A percentile compares a stretch with the other conserved stretches of the same genome.
Evolutionary conservation across 2,113 vertebrate genomes (phyloP).

Genomic region (Anguilla japonica): DNA sequence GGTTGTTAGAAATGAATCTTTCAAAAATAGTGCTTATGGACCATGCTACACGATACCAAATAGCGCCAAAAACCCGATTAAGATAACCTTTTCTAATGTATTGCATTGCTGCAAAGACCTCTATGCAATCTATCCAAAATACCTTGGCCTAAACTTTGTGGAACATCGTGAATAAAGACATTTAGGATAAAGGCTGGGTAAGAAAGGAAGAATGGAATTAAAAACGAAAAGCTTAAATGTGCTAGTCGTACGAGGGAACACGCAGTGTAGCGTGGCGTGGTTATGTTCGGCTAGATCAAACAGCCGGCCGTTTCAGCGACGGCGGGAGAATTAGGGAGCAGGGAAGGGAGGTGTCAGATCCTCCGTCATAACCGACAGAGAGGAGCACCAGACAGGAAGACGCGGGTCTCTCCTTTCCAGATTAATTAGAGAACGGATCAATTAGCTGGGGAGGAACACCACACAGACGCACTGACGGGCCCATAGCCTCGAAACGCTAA

Average conservation of each 20-base stretch:
- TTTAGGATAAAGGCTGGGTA: too few relatives aligned
- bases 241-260: too few relatives aligned
- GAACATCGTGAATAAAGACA: background rate
- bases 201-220: too few relatives aligned
- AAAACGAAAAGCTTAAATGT: too few relatives aligned
- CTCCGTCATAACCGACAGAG: slow-evolving; percentile 67
- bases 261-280: too few relatives aligned
- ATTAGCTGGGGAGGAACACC: slow-evolving; percentile 76
- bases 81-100: too few relatives aligned
- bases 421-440: slow-evolving; percentile 81
- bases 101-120: background rate
- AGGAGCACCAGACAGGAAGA: slow-evolving; percentile 64
- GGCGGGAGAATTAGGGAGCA: slow-evolving; percentile 45
- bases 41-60: background rate
- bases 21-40: background rate
- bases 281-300: too few relatives aligned
- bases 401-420: slow-evolving; percentile 70
- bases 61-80: background rate
- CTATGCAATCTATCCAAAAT: background rate
- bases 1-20: background rate
- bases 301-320: background rate
- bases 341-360: slow-evolving; percentile 61
- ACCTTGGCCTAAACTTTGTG: background rate
- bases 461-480: slow-evolving; percentile 68
- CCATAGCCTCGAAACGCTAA: slow-evolving; percentile 77